Evolutionary conservation across 2,888 invertebrate species (phyloP).

Genomic region (Drosophila rubida): DNA sequence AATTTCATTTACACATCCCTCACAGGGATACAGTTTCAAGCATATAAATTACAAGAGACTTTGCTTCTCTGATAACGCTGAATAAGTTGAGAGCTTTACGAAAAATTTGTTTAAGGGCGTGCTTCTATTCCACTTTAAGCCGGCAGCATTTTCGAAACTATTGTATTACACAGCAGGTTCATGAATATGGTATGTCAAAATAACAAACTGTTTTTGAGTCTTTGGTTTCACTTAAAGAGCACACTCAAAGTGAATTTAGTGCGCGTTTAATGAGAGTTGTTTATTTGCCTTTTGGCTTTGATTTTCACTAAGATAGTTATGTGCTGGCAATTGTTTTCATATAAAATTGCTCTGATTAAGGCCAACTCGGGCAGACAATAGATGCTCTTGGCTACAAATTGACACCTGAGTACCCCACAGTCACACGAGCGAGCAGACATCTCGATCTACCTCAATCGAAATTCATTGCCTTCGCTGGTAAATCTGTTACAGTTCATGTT

Average conservation of each 20-base stretch:
- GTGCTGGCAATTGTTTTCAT: conserved; percentile 4
- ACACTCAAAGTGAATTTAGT: background rate
- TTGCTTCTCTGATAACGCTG: conserved; percentile 1
- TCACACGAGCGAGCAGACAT: background rate
- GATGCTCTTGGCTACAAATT: conserved; percentile 33
- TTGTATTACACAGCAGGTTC: conserved; percentile 1
- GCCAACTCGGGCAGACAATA: conserved; percentile 30
- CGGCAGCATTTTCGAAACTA: background rate
- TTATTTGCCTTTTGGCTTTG: conserved; percentile 2
- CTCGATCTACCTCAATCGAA: conserved; percentile 39
- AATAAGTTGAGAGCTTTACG: background rate
- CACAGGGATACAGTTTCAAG: background rate
- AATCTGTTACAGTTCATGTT: conserved; percentile 73
- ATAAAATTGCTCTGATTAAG: conserved; percentile 55
- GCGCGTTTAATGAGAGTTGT: conserved; percentile 6
- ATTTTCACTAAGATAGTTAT: background rate
- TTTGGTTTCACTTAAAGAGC: background rate
- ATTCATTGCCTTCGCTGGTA: conserved; percentile 50
- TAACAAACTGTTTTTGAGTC: too few relatives aligned
- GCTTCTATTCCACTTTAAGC: background rate
- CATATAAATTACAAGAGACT: background rate
- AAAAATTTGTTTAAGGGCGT: background rate
- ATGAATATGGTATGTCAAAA: too few relatives aligned
- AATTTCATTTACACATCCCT: background rate
- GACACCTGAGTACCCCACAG: conserved; percentile 36